Conservation (phyloP, 2,888 invertebrate genomes). For the Torymus auratus region DNA sequence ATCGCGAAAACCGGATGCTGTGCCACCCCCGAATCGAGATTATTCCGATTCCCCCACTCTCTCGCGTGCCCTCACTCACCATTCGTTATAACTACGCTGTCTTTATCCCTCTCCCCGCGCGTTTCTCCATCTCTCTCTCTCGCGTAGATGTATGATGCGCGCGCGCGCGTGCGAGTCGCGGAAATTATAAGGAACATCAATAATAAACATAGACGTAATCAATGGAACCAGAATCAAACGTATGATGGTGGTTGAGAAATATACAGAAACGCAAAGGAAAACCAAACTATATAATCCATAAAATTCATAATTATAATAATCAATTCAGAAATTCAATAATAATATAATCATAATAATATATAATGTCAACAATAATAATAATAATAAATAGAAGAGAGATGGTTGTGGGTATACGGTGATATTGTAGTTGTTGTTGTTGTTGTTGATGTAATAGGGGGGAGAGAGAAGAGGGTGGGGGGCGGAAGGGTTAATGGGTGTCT, state of each 20-base stretch:
- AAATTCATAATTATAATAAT: background rate
- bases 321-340: background rate
- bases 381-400: constrained; percentile 15
- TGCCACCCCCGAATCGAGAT: constrained; percentile 33
- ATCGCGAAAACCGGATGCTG: constrained; percentile 43
- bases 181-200: constrained; percentile 28
- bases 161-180: background rate
- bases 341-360: constrained; percentile 58
- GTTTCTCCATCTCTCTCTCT: constrained; percentile 38
- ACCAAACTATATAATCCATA: constrained; percentile 18
- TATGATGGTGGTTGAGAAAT: background rate
- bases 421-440: no score
- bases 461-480: background rate
- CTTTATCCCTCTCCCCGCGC: background rate
- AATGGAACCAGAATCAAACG: background rate
- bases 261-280: constrained; percentile 14
- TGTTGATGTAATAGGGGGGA: background rate
- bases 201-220: constrained; percentile 17
- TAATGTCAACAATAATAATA: constrained; percentile 61
- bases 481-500: background rate
- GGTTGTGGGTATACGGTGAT: no score
- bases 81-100: background rate
- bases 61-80: constrained; percentile 28
- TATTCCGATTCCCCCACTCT: constrained; percentile 9
- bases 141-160: background rate